Percentiles rank a stretch among this genome's conserved stretches.
Conservation (phyloP, 2,797 vertebrate genomes). For the Galaxias olidus region DNA sequence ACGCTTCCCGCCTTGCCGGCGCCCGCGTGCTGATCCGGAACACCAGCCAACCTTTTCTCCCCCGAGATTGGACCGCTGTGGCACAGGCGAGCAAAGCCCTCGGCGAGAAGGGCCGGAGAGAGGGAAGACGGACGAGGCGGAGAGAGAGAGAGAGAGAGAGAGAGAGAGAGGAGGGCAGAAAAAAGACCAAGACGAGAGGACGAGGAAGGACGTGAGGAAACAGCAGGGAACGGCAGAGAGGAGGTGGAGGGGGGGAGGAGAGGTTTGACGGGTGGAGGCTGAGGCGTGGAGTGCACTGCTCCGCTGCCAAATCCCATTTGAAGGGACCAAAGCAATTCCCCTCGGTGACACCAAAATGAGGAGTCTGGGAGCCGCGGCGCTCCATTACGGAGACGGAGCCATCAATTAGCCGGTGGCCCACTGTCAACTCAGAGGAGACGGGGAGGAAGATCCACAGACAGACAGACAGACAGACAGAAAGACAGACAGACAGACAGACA, state of each 20-base stretch:
- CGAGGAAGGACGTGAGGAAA: not conserved
- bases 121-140: not conserved
- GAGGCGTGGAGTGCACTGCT: not conserved
- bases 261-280: not conserved
- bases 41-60: conserved; percentile 59
- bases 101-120: conserved; percentile 23
- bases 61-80: conserved; percentile 46
- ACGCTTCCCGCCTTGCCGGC: conserved; percentile 46
- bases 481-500: not conserved
- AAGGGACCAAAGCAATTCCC: not conserved
- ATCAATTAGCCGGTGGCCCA: no score
- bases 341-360: no score
- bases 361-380: no score
- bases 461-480: not conserved
- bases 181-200: not conserved
- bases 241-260: not conserved
- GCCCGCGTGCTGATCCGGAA: conserved; percentile 31
- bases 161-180: conserved; percentile 2
- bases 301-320: not conserved
- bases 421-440: no score
- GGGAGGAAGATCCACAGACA: no score
- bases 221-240: not conserved
- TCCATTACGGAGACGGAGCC: no score
- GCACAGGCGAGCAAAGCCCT: conserved; percentile 27
- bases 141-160: conserved; percentile 15